phyloP scores from a whole-genome alignment of 2,113 vertebrate genomes.

The Calyptommatus sinebrachiatus region DNA sequence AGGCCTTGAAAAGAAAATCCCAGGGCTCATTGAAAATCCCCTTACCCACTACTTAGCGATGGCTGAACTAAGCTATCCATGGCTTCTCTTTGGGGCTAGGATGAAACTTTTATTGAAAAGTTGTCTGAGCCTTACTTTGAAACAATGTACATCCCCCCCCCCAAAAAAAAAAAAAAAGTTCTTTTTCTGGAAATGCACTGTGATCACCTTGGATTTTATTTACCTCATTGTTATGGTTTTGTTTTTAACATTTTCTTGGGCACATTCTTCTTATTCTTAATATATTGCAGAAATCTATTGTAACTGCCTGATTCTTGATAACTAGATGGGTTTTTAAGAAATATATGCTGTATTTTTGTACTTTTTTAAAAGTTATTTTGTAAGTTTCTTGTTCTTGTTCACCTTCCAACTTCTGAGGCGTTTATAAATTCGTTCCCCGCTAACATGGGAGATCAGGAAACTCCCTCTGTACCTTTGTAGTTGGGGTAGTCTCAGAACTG shows the following conservation, averaged over 20 bases:
- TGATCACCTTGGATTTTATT: constrained; percentile 59
- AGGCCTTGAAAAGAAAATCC: not conserved
- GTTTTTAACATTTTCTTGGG: constrained; percentile 54
- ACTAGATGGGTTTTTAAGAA: constrained; percentile 62
- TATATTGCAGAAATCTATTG: constrained; percentile 68
- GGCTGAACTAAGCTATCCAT: not conserved
- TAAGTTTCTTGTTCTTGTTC: not conserved
- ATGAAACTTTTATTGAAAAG: not conserved
- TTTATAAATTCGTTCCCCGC: not conserved
- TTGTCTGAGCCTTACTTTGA: constrained; percentile 35
- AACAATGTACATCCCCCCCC: constrained; percentile 15
- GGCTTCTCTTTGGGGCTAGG: too few species aligned
- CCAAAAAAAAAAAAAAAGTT: too few species aligned
- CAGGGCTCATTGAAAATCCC: too few species aligned
- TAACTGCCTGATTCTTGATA: constrained; percentile 63
- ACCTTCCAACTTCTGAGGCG: not conserved
- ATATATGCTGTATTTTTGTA: constrained; percentile 80
- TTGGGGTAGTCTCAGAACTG: not conserved
- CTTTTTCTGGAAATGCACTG: constrained; percentile 39
- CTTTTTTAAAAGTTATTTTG: constrained; percentile 52
- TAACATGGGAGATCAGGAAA: not conserved
- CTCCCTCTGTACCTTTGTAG: too few species aligned
- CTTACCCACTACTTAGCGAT: not conserved
- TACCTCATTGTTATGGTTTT: constrained; percentile 69
- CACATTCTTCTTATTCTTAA: constrained; percentile 59